Percentiles rank a stretch among this genome's conserved stretches.
Evolutionary conservation across 2,888 invertebrate genomes (phyloP).

Genomic region (Dinocampus coccinellae): DNA sequence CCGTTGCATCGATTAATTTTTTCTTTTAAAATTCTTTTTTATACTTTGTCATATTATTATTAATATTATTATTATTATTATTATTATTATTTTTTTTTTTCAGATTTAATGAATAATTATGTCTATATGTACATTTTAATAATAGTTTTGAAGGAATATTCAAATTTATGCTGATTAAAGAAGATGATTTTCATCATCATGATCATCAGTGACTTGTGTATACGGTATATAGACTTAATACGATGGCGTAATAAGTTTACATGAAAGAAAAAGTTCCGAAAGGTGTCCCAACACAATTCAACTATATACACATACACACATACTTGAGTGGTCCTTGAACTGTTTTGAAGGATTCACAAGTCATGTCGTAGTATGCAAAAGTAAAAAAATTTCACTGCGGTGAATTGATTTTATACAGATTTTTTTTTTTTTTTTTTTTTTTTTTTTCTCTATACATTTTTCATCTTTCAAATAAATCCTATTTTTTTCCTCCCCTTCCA

Average conservation of each 20-base stretch:
- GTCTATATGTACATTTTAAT: too few relatives aligned
- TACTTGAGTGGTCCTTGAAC: constrained; percentile 7
- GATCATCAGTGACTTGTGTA: too few relatives aligned
- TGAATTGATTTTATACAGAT: background rate
- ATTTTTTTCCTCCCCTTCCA: background rate
- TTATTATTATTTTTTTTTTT: too few relatives aligned
- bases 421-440: background rate
- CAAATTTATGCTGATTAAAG: background rate
- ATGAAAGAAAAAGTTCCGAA: background rate
- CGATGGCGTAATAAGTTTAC: background rate
- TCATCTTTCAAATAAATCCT: too few relatives aligned
- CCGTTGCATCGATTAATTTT: too few relatives aligned
- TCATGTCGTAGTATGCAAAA: background rate
- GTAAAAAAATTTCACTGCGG: background rate
- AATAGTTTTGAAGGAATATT: too few relatives aligned
- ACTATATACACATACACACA: background rate
- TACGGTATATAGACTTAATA: background rate
- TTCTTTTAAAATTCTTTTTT: too few relatives aligned
- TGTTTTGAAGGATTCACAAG: constrained; percentile 1
- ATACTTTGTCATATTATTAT: too few relatives aligned
- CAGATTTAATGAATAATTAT: too few relatives aligned
- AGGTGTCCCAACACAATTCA: background rate
- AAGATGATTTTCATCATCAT: background rate
- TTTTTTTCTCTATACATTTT: too few relatives aligned
- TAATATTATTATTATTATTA: too few relatives aligned